Percentiles rank a stretch among this genome's conserved stretches.
phyloP scores from a whole-genome alignment of 2,797 vertebrate species.

The Neomorphus geoffroyi region DNA sequence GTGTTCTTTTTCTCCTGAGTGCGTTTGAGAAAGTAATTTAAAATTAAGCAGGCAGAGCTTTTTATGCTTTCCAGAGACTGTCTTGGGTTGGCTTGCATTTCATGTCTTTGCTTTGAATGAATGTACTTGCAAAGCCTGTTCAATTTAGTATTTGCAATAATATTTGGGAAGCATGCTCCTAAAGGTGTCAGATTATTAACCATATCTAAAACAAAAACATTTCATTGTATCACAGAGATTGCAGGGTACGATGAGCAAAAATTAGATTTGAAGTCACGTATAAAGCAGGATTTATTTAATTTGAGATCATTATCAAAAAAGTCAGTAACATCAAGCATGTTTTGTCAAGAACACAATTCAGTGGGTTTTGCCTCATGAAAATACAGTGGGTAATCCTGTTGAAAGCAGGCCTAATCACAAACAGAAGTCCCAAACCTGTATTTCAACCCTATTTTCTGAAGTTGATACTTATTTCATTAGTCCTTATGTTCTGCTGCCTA shows the following conservation, averaged over 20 bases:
- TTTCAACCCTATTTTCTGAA: not conserved
- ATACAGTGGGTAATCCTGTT: not conserved
- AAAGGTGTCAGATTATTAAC: not conserved
- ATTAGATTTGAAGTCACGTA: not conserved
- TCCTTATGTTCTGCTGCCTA: not conserved
- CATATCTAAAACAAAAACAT: not conserved
- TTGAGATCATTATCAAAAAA: not conserved
- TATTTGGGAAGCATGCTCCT: not conserved
- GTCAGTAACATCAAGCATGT: not conserved
- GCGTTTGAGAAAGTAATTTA: not conserved
- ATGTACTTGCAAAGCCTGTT: not conserved
- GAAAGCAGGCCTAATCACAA: not conserved
- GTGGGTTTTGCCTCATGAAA: not conserved
- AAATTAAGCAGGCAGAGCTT: not conserved
- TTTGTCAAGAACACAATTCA: not conserved
- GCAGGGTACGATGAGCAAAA: not conserved
- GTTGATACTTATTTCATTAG: not conserved
- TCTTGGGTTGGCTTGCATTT: not conserved
- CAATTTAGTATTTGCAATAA: not conserved
- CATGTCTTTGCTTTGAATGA: not conserved
- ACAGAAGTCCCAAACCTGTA: not conserved
- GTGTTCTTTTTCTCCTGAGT: not conserved
- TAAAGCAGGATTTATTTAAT: not conserved
- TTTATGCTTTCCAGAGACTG: rapidly evolving
- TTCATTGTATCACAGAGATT: not conserved